Percentiles rank a stretch among this genome's conserved stretches.
phyloP scores from a whole-genome alignment of 1,140 invertebrate species.

The Hypothenemus hampei region DNA sequence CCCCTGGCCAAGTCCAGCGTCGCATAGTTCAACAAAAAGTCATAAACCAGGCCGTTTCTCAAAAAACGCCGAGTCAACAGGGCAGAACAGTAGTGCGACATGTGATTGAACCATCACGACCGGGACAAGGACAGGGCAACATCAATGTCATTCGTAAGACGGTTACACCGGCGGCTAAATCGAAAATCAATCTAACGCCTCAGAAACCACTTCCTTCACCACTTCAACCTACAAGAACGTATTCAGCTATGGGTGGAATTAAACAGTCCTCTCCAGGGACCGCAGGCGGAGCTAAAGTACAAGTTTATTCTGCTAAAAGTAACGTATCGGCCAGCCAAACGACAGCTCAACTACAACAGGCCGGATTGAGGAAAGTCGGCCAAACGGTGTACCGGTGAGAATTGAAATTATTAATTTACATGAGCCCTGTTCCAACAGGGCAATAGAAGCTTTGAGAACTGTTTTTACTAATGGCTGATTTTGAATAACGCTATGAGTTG shows the following conservation, averaged over 20 bases:
- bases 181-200: slow-evolving; percentile 25
- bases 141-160: slow-evolving; percentile 22
- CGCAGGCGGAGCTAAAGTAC: slow-evolving; percentile 13
- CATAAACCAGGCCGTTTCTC: slow-evolving; percentile 8
- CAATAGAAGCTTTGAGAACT: too few species aligned
- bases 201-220: slow-evolving; percentile 12
- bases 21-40: slow-evolving; percentile 20
- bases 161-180: slow-evolving; percentile 20
- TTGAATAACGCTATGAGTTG: too few species aligned
- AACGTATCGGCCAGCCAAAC: slow-evolving; percentile 6
- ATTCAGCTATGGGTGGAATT: slow-evolving; percentile 16
- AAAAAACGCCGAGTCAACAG: slow-evolving; percentile 9
- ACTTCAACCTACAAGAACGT: slow-evolving; percentile 11
- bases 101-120: slow-evolving; percentile 13
- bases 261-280: slow-evolving; percentile 1
- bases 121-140: slow-evolving; percentile 2
- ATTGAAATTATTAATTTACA: too few species aligned
- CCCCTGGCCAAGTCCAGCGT: neutral
- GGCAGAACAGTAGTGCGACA: slow-evolving; percentile 15
- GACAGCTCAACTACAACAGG: neutral
- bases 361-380: slow-evolving; percentile 28
- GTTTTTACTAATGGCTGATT: too few species aligned
- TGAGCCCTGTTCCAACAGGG: too few species aligned
- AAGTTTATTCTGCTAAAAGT: slow-evolving; percentile 25
- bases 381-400: slow-evolving; percentile 31